Base-by-base conservation (phyloP, 2,113 vertebrate genomes). In the Ranitomeya variabilis region DNA sequence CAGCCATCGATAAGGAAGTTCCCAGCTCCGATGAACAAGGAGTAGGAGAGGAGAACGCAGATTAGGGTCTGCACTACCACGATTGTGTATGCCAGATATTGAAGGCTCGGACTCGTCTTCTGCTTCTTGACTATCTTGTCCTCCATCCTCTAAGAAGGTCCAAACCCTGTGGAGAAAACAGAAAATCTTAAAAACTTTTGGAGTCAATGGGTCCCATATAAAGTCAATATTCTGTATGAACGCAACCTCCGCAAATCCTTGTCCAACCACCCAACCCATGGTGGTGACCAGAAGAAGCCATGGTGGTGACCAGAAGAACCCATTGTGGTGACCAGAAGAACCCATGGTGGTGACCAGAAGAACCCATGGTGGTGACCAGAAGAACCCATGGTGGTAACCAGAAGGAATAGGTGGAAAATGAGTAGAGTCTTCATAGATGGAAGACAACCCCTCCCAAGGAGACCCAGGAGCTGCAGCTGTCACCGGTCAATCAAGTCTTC, bases 1-100 rank as follows among this genome's bases (percentile, higher is more conserved):
- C 87, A 89, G 7, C 82, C 87, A 7, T 51, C 31, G 16, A 77
- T n/a, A 15, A 55, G 18, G 9, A 89, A 8, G 62, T 84, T 59
- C 9, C 87, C 87, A 15, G 51, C 73, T 23, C 55, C 60, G 15
- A 78, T 3, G 10, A 79, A 26, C 13, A 89, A 60, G 37, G 87
- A n/a, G 19, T 89, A 89, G 15, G 79, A 21, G 0, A 85, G 73
- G 9, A 89, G 74, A 52, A 18, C 6, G 13, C 73, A 66, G 52
- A 79, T 2, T 0, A 69, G 18, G 5, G 16, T 31, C 9, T 74
- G 67, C 0, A 69, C 45, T 18, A 64, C 18, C 16, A 85, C 2
- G 52, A 23, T 16, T 7, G 52, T 19, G 10, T 11, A 19, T 15
- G 45, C 26, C 71, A 69, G 18, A 7, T 23, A 15, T 6, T 23